Evolutionary conservation across 2,113 vertebrate genomes (phyloP).

Genomic region (Clarias macrocephalus): DNA sequence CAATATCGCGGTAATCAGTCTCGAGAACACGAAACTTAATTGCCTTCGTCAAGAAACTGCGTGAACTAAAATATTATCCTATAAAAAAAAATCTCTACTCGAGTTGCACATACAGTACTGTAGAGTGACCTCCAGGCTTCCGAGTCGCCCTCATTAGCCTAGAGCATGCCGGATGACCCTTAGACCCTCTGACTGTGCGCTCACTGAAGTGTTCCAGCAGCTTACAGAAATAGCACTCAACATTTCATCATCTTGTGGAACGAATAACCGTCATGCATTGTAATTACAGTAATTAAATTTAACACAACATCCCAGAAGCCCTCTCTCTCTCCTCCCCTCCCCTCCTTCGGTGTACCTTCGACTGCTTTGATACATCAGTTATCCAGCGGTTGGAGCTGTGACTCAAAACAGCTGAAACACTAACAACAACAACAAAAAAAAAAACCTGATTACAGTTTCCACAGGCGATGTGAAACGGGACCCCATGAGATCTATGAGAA

Average conservation of each 20-base stretch:
- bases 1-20: conserved; percentile 44
- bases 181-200: conserved; percentile 29
- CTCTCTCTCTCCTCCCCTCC: background rate
- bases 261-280: conserved; percentile 47
- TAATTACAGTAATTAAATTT: conserved; percentile 53
- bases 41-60: conserved; percentile 29
- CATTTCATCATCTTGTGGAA: conserved; percentile 49
- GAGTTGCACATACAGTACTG: background rate
- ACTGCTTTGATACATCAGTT: conserved; percentile 4
- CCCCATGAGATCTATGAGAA: conserved; percentile 8
- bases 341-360: conserved; percentile 5
- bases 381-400: conserved; percentile 6
- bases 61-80: conserved; percentile 16
- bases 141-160: conserved; percentile 26
- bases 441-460: conserved; percentile 14
- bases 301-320: conserved; percentile 37
- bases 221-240: conserved; percentile 46
- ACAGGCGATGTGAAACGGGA: background rate
- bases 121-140: conserved; percentile 18
- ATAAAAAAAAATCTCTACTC: conserved; percentile 16
- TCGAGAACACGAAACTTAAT: conserved; percentile 35
- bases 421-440: background rate
- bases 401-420: conserved; percentile 29
- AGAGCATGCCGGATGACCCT: conserved; percentile 27
- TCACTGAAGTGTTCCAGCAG: conserved; percentile 34